Percentiles rank a stretch among this genome's conserved stretches.
phyloP scores from a whole-genome alignment of 2,888 invertebrate genomes.

The Callosobruchus maculatus region DNA sequence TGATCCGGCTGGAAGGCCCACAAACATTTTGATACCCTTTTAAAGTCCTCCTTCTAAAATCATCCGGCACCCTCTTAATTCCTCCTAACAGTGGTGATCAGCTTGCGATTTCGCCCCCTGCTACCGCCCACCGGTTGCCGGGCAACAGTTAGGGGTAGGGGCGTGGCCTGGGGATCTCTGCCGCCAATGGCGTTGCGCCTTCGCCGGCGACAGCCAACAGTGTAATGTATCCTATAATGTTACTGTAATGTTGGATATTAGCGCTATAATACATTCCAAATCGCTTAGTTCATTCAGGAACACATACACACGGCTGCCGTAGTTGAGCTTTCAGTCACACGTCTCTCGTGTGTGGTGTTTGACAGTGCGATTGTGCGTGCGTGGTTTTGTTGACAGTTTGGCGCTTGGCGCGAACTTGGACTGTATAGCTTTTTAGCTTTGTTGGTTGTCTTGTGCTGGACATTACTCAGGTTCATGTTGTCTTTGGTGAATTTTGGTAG shows the following conservation, averaged over 20 bases:
- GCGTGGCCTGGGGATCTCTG: constrained; percentile 35
- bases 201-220: constrained; percentile 41
- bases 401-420: not conserved
- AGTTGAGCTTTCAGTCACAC: not conserved
- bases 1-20: not conserved
- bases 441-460: not conserved
- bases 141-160: constrained; percentile 38
- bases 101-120: not conserved
- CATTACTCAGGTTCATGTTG: not conserved
- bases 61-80: not conserved
- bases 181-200: constrained; percentile 37
- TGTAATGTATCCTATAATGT: constrained; percentile 51
- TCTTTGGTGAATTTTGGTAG: not conserved
- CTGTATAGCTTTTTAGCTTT: not conserved
- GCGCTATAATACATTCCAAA: constrained; percentile 51
- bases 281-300: constrained; percentile 48
- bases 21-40: not conserved
- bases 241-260: constrained; percentile 51
- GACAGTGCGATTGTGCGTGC: not conserved
- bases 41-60: not conserved
- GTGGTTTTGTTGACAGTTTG: not conserved
- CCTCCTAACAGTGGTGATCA: not conserved
- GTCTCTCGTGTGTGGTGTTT: not conserved
- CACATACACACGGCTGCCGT: constrained; percentile 17
- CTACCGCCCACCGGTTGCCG: constrained; percentile 27